Evolutionary conservation across 2,113 vertebrate genomes (phyloP).

Genomic region (Toxostoma redivivum): DNA sequence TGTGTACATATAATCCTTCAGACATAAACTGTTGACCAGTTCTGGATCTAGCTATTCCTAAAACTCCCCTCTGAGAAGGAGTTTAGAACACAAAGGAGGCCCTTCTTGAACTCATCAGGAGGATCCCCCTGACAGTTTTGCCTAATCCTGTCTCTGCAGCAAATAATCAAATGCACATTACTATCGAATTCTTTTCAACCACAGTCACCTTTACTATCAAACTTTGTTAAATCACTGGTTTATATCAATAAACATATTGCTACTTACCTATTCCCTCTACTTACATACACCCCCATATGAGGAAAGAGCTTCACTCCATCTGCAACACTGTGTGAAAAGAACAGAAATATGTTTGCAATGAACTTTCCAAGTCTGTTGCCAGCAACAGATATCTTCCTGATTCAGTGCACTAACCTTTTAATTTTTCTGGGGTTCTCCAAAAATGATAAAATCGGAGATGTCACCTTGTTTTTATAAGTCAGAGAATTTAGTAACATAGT

Average conservation of each 20-base stretch:
- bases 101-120: neutral
- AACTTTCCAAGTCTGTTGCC: neutral
- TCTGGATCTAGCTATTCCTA: neutral
- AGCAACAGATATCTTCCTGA: neutral
- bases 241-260: neutral
- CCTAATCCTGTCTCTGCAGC: neutral
- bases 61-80: neutral
- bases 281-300: neutral
- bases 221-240: neutral
- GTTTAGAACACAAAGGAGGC: neutral
- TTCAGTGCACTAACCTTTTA: neutral
- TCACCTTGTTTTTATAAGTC: neutral
- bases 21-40: neutral
- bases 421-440: neutral
- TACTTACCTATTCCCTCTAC: neutral
- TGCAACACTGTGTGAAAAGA: neutral
- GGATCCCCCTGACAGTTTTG: neutral
- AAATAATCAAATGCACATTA: neutral
- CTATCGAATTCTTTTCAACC: fast-evolving
- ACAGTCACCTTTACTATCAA: neutral
- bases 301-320: neutral
- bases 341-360: neutral
- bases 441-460: neutral
- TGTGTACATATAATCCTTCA: neutral
- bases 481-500: neutral